Evolutionary conservation across 2,113 vertebrate genomes (phyloP), one percentile per base, ranked within the genome.

Genomic region (Archilochus colubris): DNA sequence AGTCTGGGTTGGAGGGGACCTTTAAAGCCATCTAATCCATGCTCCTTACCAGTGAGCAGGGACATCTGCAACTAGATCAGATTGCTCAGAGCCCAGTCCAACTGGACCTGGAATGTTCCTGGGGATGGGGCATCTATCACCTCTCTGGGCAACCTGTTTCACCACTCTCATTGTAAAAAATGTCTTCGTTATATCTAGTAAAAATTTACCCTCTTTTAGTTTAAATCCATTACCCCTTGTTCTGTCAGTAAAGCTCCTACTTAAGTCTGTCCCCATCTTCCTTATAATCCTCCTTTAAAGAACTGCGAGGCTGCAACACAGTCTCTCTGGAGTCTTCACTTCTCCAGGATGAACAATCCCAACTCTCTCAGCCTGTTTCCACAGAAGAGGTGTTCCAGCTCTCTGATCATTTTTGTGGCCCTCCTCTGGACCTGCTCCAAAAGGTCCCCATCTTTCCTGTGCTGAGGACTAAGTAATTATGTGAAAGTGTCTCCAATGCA

Each of bases 101-200:
- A 1, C 28, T 40, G n/a, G 57, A 10, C 40, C 18, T 24, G 7
- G 27, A 40, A 40, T 10, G 23, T 8, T 28, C 55, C 22, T 10
- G 63, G 6, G 38, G 46, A n/a, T 51, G 43, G 20, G 36, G 20
- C 16, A 8, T 14, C 36, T 1, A 22, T 21, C 5, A 31, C 7
- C 17, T 53, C 17, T 53, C 46, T 53, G 28, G 54, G 19, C 46
- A 48, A 61, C 25, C 36, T 36, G 12, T 4, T 28, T 50, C 28
- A 50, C 28, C 15, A 58, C 11, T 7, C 28, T 59, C 10, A 36
- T 0, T 3, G 5, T 59, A 51, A 68, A 53, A 13, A 77, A 43
- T 3, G 6, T 67, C 33, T 40, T 70, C 18, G 11, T n/a, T 5
- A 2, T 19, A 5, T 7, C 46, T 12, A 15, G 1, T 3, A 44